Base-by-base conservation (phyloP, 2,888 invertebrate genomes). In the Malachius bipustulatus region DNA sequence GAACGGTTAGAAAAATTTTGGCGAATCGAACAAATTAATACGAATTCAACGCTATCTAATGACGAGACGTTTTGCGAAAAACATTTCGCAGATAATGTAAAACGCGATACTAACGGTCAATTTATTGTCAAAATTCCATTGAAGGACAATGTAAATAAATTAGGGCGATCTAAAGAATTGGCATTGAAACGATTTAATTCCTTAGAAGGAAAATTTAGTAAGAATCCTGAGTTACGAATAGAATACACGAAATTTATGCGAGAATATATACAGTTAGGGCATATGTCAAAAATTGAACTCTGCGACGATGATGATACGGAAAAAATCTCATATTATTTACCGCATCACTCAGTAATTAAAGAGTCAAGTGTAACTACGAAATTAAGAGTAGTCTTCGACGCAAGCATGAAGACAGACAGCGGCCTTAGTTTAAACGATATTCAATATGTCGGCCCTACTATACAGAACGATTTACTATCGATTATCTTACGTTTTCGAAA, bases 361-460 rank as follows among this genome's bases (percentile, higher is more conserved):
- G 24, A 19, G 6, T 8, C 6, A 6, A 19, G 24, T n/a, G 24
- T 19, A 19, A 19, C 24, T 19, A 19, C 24, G n/a, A 31, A 31
- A 4, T 15, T 31, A 6, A 14, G 31, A 10, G 31, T 15, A 13
- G 14, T 31, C 16, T 31, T 31, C 16, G 31, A 15, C 31, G 31
- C 4, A 11, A 16, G 16, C 10, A 11, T 11, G 14, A 8, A 31
- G 16, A 31, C 31, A 15, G 31, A 31, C 15, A 31, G 9, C 6
- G 31, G 31, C 2, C 16, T 13, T 4, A 16, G 16, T 4, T 15
- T 31, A 4, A 31, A 31, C 15, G 31, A 31, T 10, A 11, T 31
- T n/a, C 31, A 31, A 15, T 31, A 16, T n/a, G 14, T 15, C n/a
- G 14, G 31, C 3, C 31, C 31, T 6, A 31, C 14, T 16, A 4